Percentiles rank a stretch among this genome's conserved stretches.
Conservation (phyloP, 2,797 vertebrate species). For the Apogon hyalosoma region DNA sequence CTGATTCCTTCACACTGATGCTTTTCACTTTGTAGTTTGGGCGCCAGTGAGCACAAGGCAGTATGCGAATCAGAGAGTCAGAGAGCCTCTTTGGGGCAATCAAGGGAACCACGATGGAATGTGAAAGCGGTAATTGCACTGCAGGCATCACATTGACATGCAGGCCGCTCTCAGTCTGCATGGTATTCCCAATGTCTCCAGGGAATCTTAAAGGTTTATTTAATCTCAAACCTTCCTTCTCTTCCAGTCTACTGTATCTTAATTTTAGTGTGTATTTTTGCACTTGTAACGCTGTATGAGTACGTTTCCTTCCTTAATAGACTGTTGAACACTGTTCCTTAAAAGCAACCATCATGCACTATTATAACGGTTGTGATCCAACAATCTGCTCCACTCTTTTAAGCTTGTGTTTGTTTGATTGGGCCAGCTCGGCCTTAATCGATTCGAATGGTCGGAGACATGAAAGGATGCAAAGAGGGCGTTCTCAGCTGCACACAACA, state of each 20-base stretch:
- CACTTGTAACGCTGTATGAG: background rate
- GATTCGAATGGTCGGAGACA: background rate
- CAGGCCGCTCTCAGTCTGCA: constrained; percentile 26
- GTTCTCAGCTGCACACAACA: background rate
- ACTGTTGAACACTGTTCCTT: background rate
- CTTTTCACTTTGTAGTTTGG: constrained; percentile 23
- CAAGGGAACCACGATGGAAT: constrained; percentile 21
- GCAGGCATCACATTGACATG: constrained; percentile 40
- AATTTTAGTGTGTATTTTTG: background rate
- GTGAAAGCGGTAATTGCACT: constrained; percentile 45
- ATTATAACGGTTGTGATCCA: constrained; percentile 1
- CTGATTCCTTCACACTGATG: constrained; percentile 45
- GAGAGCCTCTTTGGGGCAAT: constrained; percentile 46
- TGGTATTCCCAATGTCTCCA: constrained; percentile 3
- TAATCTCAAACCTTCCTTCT: constrained; percentile 8
- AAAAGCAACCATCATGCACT: background rate
- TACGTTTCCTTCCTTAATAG: background rate
- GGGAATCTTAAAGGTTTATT: constrained; percentile 36
- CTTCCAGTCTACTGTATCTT: background rate
- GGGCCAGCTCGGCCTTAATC: background rate
- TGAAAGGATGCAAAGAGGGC: background rate
- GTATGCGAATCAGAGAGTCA: constrained; percentile 41
- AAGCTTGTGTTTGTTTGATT: background rate
- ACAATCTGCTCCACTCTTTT: background rate
- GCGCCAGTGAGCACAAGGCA: constrained; percentile 27